Evolutionary conservation across 2,797 vertebrate species (phyloP), one percentile per base, ranked within the genome.

Genomic region (Antennarius maculatus): DNA sequence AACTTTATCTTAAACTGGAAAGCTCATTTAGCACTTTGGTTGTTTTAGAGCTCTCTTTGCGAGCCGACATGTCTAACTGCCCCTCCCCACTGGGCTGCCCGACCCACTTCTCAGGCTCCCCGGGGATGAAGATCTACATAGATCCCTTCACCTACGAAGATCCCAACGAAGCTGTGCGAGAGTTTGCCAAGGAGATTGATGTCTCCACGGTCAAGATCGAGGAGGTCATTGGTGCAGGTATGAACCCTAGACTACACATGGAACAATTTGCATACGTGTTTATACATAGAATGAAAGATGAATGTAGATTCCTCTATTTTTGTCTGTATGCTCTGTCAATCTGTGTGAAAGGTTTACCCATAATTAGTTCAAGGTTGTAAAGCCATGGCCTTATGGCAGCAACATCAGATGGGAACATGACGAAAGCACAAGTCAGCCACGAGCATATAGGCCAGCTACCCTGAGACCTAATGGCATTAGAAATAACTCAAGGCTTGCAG

Each of bases 71-170:
- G 89, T 93, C 93, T 87, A 94, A 94, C 89, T 94, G 93, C 91
- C 92, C 93, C 88, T 93, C 93, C 84, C 92, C 93, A 84, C 91
- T 93, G 85, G 93, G 92, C 90, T 94, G 93, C 93, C 92, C 93
- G 86, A 93, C 92, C 90, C 91, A 92, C 91, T 91, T 93, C 90
- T 93, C 91, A 95, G 97, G 97, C 55, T 99, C 97, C 57, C 97
- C 97, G 56, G 97, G 97, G 86, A 98, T 99, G 95, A 99, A 99
- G 94, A 99, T 99, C 92, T 99, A 99, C 93, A 99, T 99, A 0
- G 98, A 99, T 85, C 98, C 98, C 54, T 99, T 99, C 91, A 99
- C 98, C 83, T 99, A 99, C 0, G 98, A 99, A 76, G 98, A 99
- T 80, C 98, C 98, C 80, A 99, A 99, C 0, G 98, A 99, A 87